phyloP scores from a whole-genome alignment of 2,797 vertebrate genomes.

The Pyrocephalus nanus region DNA sequence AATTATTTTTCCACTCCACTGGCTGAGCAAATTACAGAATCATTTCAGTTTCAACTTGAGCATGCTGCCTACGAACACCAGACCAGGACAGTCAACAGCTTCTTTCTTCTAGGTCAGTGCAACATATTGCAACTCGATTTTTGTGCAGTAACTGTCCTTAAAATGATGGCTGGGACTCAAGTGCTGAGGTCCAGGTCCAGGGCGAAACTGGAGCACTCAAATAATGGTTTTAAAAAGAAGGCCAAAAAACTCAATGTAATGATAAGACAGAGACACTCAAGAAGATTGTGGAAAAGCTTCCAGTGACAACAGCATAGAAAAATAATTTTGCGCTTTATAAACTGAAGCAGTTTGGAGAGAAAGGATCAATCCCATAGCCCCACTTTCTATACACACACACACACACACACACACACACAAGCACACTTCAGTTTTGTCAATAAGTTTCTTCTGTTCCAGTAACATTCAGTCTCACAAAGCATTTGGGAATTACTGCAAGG shows the following conservation, averaged over 20 bases:
- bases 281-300: not conserved
- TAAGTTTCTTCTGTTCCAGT: not conserved
- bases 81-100: not conserved
- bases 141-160: not conserved
- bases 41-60: not conserved
- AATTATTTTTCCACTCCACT: not conserved
- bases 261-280: not conserved
- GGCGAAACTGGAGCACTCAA: not conserved
- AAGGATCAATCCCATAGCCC: not conserved
- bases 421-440: not conserved
- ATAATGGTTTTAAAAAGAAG: not conserved
- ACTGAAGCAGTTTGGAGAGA: not conserved
- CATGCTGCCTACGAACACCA: not conserved
- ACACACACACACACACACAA: not conserved
- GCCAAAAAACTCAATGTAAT: not conserved
- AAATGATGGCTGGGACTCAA: not conserved
- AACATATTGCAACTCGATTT: not conserved
- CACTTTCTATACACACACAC: not conserved
- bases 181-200: not conserved
- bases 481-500: not conserved
- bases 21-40: constrained; percentile 12
- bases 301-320: not conserved
- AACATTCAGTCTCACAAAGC: not conserved
- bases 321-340: not conserved
- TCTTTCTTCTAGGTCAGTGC: not conserved